Evolutionary conservation across 2,113 vertebrate species (phyloP).

Genomic region (Poeciliopsis occidentalis): DNA sequence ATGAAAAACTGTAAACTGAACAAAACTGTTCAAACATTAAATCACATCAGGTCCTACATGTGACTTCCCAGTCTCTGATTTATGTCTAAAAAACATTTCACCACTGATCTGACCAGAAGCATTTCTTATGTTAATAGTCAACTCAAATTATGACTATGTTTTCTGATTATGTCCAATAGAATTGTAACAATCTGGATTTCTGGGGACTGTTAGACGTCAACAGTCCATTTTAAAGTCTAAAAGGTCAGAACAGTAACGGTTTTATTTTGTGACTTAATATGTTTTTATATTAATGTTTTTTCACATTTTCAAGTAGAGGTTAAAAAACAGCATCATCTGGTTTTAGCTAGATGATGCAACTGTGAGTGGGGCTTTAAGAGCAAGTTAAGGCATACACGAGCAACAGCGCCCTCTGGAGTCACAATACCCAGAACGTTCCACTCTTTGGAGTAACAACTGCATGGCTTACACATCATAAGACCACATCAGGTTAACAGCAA

Average conservation of each 20-base stretch:
- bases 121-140: not conserved
- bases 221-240: not conserved
- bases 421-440: not conserved
- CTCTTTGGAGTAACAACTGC: not conserved
- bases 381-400: not conserved
- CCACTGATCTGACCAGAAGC: not conserved
- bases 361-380: not conserved
- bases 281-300: not conserved
- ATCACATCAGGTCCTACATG: too few relatives aligned
- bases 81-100: not conserved
- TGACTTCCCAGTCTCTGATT: not conserved
- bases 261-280: not conserved
- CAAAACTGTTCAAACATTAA: too few relatives aligned
- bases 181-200: not conserved
- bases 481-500: not conserved
- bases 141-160: too few relatives aligned
- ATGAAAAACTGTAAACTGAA: not conserved
- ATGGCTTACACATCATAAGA: not conserved
- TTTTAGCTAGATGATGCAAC: not conserved
- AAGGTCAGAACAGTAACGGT: not conserved
- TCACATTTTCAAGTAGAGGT: not conserved
- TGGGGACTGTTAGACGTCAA: too few relatives aligned
- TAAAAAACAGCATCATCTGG: not conserved
- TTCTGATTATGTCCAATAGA: not conserved
- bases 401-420: not conserved